Conservation (phyloP, 1,140 invertebrate species). For the Zaprionus nigranus region DNA sequence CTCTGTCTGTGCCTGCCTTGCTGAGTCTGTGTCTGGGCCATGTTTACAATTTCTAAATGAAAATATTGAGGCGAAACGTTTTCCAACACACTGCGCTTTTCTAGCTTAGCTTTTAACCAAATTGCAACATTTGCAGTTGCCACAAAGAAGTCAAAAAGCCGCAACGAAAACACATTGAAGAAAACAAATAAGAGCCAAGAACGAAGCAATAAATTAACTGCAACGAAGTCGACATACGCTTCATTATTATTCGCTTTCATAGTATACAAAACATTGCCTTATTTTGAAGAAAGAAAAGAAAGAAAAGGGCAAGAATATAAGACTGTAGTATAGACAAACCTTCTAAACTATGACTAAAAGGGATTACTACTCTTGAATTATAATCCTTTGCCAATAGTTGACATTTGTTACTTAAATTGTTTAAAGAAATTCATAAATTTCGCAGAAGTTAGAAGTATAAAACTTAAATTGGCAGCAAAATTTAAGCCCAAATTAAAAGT, state of each 20-base stretch:
- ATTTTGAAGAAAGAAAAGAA: neutral
- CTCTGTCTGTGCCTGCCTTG: slow-evolving; percentile 54
- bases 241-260: neutral
- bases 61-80: slow-evolving; percentile 61
- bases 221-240: slow-evolving; percentile 4
- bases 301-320: neutral
- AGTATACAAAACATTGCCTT: neutral
- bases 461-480: no score
- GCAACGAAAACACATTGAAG: slow-evolving; percentile 2
- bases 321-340: neutral
- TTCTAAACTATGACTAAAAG: no score
- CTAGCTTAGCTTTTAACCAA: slow-evolving; percentile 73
- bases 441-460: no score
- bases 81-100: slow-evolving; percentile 68
- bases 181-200: slow-evolving; percentile 14
- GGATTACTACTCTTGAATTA: no score
- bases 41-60: slow-evolving; percentile 67
- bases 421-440: no score
- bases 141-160: slow-evolving; percentile 41
- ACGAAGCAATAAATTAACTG: slow-evolving; percentile 13
- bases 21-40: slow-evolving; percentile 67
- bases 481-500: no score
- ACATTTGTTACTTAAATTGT: no score
- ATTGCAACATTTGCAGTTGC: slow-evolving; percentile 62
- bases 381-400: no score